Conservation (phyloP, 2,113 vertebrate genomes). For the Pterophyllum scalare region DNA sequence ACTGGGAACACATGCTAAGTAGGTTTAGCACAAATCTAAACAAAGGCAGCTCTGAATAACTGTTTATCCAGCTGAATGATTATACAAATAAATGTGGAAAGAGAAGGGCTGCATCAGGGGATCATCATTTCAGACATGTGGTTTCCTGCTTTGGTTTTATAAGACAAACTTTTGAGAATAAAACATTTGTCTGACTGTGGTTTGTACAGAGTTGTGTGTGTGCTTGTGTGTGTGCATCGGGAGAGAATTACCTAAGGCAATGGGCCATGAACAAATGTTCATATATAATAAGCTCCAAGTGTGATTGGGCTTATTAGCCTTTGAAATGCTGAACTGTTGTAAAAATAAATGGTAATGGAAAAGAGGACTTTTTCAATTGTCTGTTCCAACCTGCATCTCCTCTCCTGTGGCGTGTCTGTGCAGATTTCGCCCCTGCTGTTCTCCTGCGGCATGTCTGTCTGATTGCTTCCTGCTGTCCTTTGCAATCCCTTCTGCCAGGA, state of each 20-base stretch:
- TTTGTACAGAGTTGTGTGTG: too few relatives aligned
- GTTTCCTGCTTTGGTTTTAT: slow-evolving; percentile 30
- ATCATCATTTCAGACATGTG: slow-evolving; percentile 7
- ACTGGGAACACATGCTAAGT: neutral
- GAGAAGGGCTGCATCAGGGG: slow-evolving; percentile 11
- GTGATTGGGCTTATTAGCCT: neutral
- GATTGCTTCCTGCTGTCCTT: too few relatives aligned
- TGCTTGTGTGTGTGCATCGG: too few relatives aligned
- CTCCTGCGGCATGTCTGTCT: too few relatives aligned
- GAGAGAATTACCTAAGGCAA: too few relatives aligned
- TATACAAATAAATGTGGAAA: slow-evolving; percentile 2
- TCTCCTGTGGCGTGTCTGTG: too few relatives aligned
- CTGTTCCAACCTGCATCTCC: too few relatives aligned
- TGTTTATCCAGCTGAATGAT: slow-evolving; percentile 20
- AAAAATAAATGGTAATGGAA: too few relatives aligned
- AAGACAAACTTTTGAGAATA: neutral
- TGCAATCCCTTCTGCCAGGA: too few relatives aligned
- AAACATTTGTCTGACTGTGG: neutral
- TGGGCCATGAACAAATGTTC: too few relatives aligned
- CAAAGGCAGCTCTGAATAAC: neutral
- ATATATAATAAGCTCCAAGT: neutral
- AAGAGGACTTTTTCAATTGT: too few relatives aligned
- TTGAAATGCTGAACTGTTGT: neutral
- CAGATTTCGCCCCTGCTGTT: too few relatives aligned
- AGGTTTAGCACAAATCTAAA: neutral